These are phyloP conservation scores for Lasius platythorax DNA, from an alignment of 2,888 invertebrate genomes.

Conservation along the genomic window DNA sequence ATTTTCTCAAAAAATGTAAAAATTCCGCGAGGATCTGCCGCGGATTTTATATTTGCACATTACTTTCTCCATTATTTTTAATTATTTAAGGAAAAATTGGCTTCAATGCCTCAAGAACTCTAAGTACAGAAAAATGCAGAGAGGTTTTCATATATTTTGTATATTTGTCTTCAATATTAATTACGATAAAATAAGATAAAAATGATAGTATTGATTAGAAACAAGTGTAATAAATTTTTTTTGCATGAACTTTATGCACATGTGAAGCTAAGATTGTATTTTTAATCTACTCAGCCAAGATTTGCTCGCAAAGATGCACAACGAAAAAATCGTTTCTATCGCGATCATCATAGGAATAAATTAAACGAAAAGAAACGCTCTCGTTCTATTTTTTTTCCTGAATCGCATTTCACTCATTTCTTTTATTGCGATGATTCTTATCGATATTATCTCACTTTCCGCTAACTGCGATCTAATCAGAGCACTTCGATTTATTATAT, in stretches of 20 bases:
- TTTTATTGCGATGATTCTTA: conserved; percentile 4
- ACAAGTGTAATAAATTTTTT: neutral
- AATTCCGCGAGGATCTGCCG: neutral
- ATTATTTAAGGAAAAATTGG: neutral
- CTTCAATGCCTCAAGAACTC: neutral
- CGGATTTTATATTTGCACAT: neutral
- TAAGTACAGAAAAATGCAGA: neutral
- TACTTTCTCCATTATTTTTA: neutral
- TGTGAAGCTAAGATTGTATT: neutral
- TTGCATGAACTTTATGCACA: neutral
- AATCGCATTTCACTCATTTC: conserved; percentile 6
- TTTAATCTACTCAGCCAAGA: neutral
- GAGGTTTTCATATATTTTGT: neutral
- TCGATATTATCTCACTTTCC: conserved; percentile 26
- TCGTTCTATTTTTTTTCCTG: neutral
- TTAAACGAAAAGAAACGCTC: neutral
- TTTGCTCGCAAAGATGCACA: neutral
- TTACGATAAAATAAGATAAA: neutral
- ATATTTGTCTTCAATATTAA: neutral
- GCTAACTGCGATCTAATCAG: conserved; percentile 1
- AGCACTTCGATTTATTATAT: conserved; percentile 22
- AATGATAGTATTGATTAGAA: neutral
- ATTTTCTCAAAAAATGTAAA: neutral
- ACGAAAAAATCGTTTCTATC: neutral
- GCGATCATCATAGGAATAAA: neutral